Evolutionary conservation across 1,140 invertebrate genomes (phyloP).

Genomic region (Solenopsis fugax): DNA sequence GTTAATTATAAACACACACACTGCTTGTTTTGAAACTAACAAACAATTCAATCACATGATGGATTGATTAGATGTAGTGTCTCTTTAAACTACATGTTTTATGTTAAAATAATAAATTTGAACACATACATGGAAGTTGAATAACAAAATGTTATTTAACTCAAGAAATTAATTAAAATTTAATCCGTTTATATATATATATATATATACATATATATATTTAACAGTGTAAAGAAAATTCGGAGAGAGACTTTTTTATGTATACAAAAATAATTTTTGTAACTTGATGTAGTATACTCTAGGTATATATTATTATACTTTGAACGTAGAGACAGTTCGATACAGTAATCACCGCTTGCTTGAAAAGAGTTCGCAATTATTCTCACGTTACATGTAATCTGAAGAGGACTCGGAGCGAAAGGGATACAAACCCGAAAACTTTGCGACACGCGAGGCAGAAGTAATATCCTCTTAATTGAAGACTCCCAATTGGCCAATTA

Average conservation of each 20-base stretch:
- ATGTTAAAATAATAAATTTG: too few relatives aligned
- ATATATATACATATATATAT: too few relatives aligned
- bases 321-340: not conserved
- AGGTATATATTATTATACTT: not conserved
- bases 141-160: too few relatives aligned
- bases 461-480: slow-evolving; percentile 51
- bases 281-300: not conserved
- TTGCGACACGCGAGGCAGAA: slow-evolving; percentile 32
- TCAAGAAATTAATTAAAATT: too few relatives aligned
- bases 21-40: too few relatives aligned
- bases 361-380: not conserved
- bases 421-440: slow-evolving; percentile 6
- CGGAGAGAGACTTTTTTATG: not conserved
- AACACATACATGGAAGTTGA: too few relatives aligned
- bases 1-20: too few relatives aligned
- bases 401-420: not conserved
- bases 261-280: slow-evolving; percentile 1
- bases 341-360: not conserved
- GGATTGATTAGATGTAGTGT: too few relatives aligned
- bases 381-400: slow-evolving; percentile 40
- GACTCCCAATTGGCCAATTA: slow-evolving; percentile 31
- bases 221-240: not conserved
- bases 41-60: too few relatives aligned
- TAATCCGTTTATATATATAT: too few relatives aligned
- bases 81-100: too few relatives aligned